Base-by-base conservation (phyloP, 1,140 invertebrate species). In the Acromyrmex heyeri region DNA sequence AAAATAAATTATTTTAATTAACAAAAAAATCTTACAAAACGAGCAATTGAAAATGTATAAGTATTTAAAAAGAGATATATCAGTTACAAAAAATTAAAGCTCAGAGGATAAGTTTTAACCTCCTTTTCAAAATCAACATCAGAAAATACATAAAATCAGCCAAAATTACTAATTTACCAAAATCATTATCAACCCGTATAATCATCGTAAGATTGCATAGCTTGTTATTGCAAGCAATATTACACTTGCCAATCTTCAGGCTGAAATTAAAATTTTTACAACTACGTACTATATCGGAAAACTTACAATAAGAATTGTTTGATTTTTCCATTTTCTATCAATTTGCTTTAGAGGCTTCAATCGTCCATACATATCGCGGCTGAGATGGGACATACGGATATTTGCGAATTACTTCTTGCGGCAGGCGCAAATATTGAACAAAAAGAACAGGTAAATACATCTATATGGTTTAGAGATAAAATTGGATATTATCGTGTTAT, bases 351-450 rank as follows among this genome's bases (percentile, higher is more conserved):
- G 97, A 95, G 96, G 88, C 93, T 96, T n/a, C 97, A 97, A 92
- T 97, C 97, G 2, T 96, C 97, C 2, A 96, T 97, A 73, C 97
- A 97, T 89, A 96, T 97, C 64, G 97, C 97, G 3, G 97, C 97
- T 3, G 97, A 97, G 93, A 95, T 96, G 93, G 97, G 97, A 30
- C 96, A 96, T 90, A 96, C 96, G 6, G 97, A 97, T 83, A 96
- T 97, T 16, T 97, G 97, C 83, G 96, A 97, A 92, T 92, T 97
- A 16, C 93, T 97, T 57, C 94, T 97, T 24, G 95, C 95, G 16
- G 95, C 96, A 30, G 97, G 96, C 21, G 97, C 96, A 72, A 96
- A 97, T 93, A 96, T 97, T 53, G 95, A 96, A 75, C 95, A 97
- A 83, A 95, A 96, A 81, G 97, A 97, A 94, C 97, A 97, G 95